Conservation (phyloP, 2,113 vertebrate genomes). For the Sphyrna mokarran region DNA sequence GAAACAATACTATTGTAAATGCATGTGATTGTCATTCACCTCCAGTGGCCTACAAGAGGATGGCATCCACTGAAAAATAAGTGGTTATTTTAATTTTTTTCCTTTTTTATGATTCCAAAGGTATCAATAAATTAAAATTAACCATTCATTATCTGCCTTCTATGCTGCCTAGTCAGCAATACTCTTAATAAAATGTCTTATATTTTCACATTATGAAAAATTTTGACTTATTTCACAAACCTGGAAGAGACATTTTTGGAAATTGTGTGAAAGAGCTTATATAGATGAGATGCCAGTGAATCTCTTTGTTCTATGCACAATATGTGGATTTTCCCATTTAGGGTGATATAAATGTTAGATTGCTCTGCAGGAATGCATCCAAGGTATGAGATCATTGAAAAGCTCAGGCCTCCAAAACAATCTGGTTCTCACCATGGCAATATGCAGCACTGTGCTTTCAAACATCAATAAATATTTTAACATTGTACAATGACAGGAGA, state of each 20-base stretch:
- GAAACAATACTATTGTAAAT: not conserved
- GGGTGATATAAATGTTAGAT: not conserved
- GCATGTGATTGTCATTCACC: not conserved
- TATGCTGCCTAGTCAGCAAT: not conserved
- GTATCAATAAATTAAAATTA: not conserved
- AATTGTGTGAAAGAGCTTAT: not conserved
- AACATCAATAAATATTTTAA: not conserved
- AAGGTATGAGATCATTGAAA: conserved; percentile 16
- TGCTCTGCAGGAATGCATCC: not conserved
- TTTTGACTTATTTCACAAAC: not conserved
- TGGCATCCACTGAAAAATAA: not conserved
- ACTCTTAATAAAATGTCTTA: not conserved
- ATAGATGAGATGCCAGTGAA: not conserved
- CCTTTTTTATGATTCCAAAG: not conserved
- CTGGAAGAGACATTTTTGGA: not conserved
- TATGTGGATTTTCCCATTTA: not conserved
- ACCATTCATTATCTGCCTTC: not conserved
- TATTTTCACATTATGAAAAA: not conserved
- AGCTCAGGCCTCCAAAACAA: not conserved
- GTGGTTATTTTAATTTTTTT: not conserved
- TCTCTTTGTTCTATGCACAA: not conserved
- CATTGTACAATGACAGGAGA: not conserved
- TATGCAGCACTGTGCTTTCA: not conserved
- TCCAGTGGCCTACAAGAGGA: not conserved
- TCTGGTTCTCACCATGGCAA: not conserved